These are phyloP conservation scores for Murina feae DNA, from an alignment of 2,113 vertebrate species.

Conservation along the genomic window DNA sequence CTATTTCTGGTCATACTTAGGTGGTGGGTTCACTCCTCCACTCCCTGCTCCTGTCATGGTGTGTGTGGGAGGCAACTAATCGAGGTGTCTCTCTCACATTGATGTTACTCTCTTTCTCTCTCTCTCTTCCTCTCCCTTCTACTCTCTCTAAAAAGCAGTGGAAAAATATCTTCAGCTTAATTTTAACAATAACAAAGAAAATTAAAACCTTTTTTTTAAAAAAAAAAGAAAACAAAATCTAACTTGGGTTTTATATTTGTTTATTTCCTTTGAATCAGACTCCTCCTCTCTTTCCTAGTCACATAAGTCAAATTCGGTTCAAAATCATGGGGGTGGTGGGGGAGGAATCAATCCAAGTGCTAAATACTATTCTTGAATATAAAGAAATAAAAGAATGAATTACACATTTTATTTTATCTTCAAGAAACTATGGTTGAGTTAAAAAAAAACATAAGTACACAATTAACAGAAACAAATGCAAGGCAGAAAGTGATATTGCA, in stretches of 20 bases:
- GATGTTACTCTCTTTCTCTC: background rate
- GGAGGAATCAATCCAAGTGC: background rate
- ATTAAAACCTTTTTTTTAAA: background rate
- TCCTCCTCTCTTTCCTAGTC: background rate
- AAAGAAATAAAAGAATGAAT: background rate
- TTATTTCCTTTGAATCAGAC: background rate
- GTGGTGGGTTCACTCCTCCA: background rate
- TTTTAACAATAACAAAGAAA: too few species aligned
- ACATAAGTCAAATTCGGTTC: background rate
- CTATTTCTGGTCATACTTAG: background rate
- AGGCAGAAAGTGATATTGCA: background rate
- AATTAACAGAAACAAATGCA: background rate
- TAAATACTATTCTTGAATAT: background rate
- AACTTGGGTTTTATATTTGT: background rate
- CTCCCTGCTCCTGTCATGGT: too few species aligned
- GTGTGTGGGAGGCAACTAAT: too few species aligned
- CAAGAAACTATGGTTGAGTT: background rate
- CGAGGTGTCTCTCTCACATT: background rate
- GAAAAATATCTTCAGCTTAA: background rate
- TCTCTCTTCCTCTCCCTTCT: background rate
- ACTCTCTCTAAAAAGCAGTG: background rate
- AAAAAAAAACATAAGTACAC: background rate
- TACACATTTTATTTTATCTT: background rate
- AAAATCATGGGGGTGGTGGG: accelerated
- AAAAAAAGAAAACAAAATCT: background rate